Evolutionary conservation across 2,113 vertebrate genomes (phyloP).

Genomic region (Noctilio leporinus): DNA sequence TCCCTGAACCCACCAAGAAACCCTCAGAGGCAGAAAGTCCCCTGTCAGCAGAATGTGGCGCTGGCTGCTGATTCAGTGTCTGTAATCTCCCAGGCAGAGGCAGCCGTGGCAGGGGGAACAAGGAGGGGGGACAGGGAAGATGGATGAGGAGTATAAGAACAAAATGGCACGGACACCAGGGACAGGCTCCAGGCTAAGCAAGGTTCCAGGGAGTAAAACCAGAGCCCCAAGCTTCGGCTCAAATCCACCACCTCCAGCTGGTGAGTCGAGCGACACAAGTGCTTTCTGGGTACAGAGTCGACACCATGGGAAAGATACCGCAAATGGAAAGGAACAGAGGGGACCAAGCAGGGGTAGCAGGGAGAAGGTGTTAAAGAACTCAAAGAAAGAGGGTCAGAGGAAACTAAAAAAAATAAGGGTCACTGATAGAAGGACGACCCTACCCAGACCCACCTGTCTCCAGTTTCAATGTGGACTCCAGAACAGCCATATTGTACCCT

Average conservation of each 20-base stretch:
- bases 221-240: conserved; percentile 1
- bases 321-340: not conserved
- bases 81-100: conserved; percentile 69
- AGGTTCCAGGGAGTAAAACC: not conserved
- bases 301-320: not conserved
- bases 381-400: not conserved
- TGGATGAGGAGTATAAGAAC: conserved; percentile 51
- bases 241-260: not conserved
- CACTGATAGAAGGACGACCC: not conserved
- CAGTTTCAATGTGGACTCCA: not conserved
- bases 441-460: not conserved
- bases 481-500: not conserved
- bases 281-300: not conserved
- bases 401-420: not conserved
- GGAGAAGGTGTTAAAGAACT: not conserved
- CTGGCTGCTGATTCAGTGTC: conserved; percentile 73
- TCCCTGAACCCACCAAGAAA: conserved; percentile 34
- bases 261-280: not conserved
- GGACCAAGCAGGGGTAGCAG: not conserved
- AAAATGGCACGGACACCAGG: conserved; percentile 43
- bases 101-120: not conserved
- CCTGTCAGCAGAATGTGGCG: conserved; percentile 65
- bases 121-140: conserved; percentile 45
- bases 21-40: conserved; percentile 60
- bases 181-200: not conserved